Evolutionary conservation across 1,140 invertebrate species (phyloP).

Genomic region (Calycopis cecrops): DNA sequence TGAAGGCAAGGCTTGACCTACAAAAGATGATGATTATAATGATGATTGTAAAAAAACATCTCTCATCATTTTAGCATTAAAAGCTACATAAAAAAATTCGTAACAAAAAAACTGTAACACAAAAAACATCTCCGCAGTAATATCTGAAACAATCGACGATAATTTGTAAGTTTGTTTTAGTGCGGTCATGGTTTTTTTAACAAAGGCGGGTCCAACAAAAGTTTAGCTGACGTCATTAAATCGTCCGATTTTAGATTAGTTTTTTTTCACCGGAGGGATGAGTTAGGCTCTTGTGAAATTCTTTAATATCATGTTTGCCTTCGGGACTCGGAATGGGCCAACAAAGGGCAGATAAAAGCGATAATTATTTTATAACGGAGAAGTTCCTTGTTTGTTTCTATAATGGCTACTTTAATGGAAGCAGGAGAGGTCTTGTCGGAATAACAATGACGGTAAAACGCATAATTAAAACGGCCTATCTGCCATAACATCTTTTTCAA

Average conservation of each 20-base stretch:
- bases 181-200: conserved; percentile 51
- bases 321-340: conserved; percentile 37
- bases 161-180: conserved; percentile 61
- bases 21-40: too few relatives aligned
- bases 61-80: too few relatives aligned
- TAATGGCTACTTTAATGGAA: conserved; percentile 72
- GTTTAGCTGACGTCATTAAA: conserved; percentile 67
- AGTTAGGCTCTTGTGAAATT: conserved; percentile 44
- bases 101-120: too few relatives aligned
- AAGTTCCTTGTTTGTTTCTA: conserved; percentile 71
- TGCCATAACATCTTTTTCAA: conserved; percentile 35
- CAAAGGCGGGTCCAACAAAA: conserved; percentile 36
- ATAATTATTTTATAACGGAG: conserved; percentile 71
- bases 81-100: too few relatives aligned
- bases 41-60: too few relatives aligned
- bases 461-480: conserved; percentile 58
- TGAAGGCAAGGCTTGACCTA: too few relatives aligned
- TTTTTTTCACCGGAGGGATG: conserved; percentile 43
- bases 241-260: conserved; percentile 59
- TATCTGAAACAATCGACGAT: conserved; percentile 18
- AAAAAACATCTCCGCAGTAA: not conserved
- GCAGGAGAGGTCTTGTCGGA: conserved; percentile 47
- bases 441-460: conserved; percentile 56
- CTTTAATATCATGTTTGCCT: conserved; percentile 60
- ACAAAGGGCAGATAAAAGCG: conserved; percentile 60